Evolutionary conservation across 2,113 vertebrate genomes (phyloP).

Genomic region (Cinclus mexicanus): DNA sequence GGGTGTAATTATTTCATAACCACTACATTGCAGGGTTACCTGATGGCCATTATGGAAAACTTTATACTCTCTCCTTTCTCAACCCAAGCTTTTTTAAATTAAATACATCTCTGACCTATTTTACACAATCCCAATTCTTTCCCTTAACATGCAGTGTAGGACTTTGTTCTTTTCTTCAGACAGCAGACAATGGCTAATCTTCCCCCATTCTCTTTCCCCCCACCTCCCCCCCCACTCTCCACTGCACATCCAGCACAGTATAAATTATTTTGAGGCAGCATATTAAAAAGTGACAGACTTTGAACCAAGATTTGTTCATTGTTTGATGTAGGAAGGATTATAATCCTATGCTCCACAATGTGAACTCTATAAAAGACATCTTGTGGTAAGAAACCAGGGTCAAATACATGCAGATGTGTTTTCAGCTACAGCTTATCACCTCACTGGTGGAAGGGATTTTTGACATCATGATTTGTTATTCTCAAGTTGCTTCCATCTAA

Average conservation of each 20-base stretch:
- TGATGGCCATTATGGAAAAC: constrained; percentile 15
- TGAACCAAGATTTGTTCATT: background rate
- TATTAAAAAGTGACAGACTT: constrained; percentile 1
- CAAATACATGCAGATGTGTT: background rate
- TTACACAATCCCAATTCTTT: constrained; percentile 36
- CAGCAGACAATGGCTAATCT: constrained; percentile 3
- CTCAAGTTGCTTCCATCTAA: background rate
- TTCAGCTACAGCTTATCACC: background rate
- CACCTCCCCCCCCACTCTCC: background rate
- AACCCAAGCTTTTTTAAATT: constrained; percentile 20
- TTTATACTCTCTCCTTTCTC: constrained; percentile 19
- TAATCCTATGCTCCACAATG: constrained; percentile 3
- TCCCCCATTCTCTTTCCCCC: background rate
- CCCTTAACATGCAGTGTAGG: constrained; percentile 12
- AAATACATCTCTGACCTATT: constrained; percentile 59
- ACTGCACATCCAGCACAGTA: background rate
- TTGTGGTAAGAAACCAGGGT: background rate
- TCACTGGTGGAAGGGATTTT: background rate
- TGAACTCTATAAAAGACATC: background rate
- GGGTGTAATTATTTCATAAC: constrained; percentile 60
- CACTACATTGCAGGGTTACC: constrained; percentile 47
- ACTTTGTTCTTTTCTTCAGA: constrained; percentile 44
- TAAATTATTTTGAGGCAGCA: background rate
- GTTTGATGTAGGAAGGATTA: constrained; percentile 48
- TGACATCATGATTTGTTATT: background rate